Evolutionary conservation across 2,113 vertebrate species (phyloP).

Genomic region (Anser brachyrhynchus): DNA sequence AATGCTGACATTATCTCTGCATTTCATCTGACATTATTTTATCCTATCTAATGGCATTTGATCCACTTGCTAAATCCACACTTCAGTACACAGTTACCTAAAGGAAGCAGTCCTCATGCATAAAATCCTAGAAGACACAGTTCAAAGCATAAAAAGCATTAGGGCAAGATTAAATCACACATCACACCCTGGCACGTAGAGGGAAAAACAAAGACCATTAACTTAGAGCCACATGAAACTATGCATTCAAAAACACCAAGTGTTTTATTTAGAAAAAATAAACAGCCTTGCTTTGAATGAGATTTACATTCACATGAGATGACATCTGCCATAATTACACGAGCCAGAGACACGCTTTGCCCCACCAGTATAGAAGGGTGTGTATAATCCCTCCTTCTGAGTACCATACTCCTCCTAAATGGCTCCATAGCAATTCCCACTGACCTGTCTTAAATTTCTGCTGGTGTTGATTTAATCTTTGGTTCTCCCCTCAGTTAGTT

Average conservation of each 20-base stretch:
- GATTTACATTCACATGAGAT: neutral
- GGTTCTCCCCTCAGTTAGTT: neutral
- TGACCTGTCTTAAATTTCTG: neutral
- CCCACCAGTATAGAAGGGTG: neutral
- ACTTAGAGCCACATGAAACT: neutral
- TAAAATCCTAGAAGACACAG: neutral
- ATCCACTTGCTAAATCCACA: neutral
- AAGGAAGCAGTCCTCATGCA: neutral
- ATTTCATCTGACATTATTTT: neutral
- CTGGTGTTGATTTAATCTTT: neutral
- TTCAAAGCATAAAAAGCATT: neutral
- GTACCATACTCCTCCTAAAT: neutral
- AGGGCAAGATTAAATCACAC: neutral
- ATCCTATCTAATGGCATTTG: neutral
- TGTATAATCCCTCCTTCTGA: neutral
- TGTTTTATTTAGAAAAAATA: slow-evolving; percentile 50
- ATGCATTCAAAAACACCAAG: slow-evolving; percentile 7
- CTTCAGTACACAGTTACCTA: neutral
- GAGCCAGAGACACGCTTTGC: neutral
- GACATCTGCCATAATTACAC: neutral
- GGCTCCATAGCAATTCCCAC: neutral
- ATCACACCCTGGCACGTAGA: neutral
- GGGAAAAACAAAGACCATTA: neutral
- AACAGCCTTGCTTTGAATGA: neutral
- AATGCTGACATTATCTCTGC: neutral